phyloP scores from a whole-genome alignment of 2,888 invertebrate genomes.

The Sphinx pinastri region DNA sequence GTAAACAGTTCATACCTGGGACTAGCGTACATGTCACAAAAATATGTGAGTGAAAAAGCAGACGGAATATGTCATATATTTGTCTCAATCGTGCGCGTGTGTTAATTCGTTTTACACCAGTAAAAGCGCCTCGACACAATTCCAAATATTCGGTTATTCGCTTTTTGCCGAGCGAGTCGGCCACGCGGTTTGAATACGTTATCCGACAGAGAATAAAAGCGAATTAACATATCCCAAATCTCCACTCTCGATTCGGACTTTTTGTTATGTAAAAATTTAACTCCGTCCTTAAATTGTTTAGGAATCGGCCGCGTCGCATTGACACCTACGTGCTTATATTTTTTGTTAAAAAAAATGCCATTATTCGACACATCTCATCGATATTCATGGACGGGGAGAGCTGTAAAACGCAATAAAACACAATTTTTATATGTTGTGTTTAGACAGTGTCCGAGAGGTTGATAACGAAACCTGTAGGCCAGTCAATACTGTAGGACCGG shows the following conservation, averaged over 20 bases:
- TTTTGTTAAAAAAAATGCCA: constrained; percentile 60
- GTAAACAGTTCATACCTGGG: background rate
- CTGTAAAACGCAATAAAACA: constrained; percentile 81
- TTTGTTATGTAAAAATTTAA: constrained; percentile 71
- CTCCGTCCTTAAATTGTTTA: constrained; percentile 67
- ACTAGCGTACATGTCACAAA: background rate
- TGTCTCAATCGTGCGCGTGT: constrained; percentile 45
- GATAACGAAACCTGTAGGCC: constrained; percentile 81
- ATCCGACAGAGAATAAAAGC: constrained; percentile 62
- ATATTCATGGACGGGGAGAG: constrained; percentile 71
- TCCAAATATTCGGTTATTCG: constrained; percentile 68
- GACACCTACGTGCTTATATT: constrained; percentile 71
- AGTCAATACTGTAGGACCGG: constrained; percentile 76
- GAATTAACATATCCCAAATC: constrained; percentile 73
- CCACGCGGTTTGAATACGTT: constrained; percentile 67
- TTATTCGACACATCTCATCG: constrained; percentile 73
- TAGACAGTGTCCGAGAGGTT: constrained; percentile 79
- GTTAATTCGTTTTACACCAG: constrained; percentile 71
- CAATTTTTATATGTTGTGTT: constrained; percentile 81
- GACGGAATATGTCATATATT: constrained; percentile 25
- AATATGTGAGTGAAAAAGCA: constrained; percentile 22
- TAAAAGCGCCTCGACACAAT: constrained; percentile 69
- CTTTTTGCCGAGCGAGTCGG: constrained; percentile 64
- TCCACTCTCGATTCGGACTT: constrained; percentile 59
- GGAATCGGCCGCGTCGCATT: constrained; percentile 63